A percentile compares a stretch with the other conserved stretches of the same genome.
Evolutionary conservation across 2,113 vertebrate genomes (phyloP).

Genomic region (Psephotus haematonotus): DNA sequence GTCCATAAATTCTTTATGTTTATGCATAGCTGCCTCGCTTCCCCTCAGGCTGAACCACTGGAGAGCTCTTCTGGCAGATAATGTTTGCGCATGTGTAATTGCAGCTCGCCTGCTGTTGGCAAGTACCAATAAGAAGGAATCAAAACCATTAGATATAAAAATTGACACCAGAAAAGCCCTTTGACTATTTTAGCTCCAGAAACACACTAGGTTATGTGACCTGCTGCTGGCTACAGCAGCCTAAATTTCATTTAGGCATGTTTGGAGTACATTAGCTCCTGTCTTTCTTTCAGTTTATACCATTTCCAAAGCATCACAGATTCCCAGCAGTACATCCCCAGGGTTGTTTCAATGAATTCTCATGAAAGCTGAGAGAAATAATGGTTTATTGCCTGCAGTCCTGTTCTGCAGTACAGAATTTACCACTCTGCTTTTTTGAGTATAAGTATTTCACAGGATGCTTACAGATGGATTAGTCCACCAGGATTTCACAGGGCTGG

Average conservation of each 20-base stretch:
- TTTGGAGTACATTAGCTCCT: neutral
- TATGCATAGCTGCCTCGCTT: neutral
- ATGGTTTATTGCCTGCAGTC: neutral
- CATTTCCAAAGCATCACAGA: neutral
- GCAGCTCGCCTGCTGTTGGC: neutral
- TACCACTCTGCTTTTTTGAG: neutral
- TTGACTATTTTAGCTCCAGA: neutral
- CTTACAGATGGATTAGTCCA: neutral
- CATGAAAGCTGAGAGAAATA: neutral
- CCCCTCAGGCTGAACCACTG: neutral
- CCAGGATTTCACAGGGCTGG: neutral
- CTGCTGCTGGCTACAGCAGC: neutral
- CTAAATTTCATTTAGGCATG: neutral
- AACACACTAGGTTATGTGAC: neutral
- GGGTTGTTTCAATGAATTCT: neutral
- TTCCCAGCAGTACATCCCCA: neutral
- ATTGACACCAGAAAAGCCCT: neutral
- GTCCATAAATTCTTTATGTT: neutral
- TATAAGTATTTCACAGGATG: neutral
- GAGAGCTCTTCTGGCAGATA: neutral
- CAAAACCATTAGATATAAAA: neutral
- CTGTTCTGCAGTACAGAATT: neutral
- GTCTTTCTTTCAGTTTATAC: neutral
- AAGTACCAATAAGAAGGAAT: neutral
- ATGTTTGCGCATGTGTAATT: neutral